Conservation (phyloP, 2,113 vertebrate genomes). For the human (Homo sapiens) region GRCh38 chr7:29070501-29071000, state of each 20-base stretch:
- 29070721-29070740: not conserved
- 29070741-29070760: not conserved
- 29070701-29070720: not conserved
- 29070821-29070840: not conserved
- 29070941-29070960: not conserved
- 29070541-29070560: not conserved
- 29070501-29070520: not conserved
- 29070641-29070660: not conserved
- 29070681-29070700: not conserved
- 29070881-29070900: not conserved
- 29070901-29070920: not conserved
- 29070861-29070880: not conserved
- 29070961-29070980: not conserved
- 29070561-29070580: not conserved
- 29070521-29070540: not conserved
- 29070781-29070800: not conserved
- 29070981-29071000: not conserved
- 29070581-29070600: not conserved
- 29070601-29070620: not conserved
- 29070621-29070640: not conserved
- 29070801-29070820: not conserved
- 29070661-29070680: rapidly evolving
- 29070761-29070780: not conserved
- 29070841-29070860: not conserved
- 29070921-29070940: not conserved